A percentile compares a stretch with the other conserved stretches of the same genome.
Evolutionary conservation across 2,113 vertebrate species (phyloP).

Genomic region (Dipodomys spectabilis): DNA sequence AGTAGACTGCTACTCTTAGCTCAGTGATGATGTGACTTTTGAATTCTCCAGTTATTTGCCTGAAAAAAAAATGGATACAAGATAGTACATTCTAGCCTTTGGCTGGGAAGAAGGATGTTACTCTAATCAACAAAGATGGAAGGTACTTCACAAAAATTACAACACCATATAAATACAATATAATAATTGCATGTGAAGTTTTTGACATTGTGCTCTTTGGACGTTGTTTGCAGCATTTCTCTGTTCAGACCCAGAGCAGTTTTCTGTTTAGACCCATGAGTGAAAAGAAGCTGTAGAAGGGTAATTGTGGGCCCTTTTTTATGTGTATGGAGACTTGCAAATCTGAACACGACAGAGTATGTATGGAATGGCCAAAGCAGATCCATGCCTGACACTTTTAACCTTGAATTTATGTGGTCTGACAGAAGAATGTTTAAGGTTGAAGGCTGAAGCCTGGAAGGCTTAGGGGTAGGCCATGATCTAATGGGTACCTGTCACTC

Average conservation of each 20-base stretch:
- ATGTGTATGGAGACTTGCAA: not conserved
- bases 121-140: not conserved
- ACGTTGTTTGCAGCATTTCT: no score
- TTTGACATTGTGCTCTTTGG: no score
- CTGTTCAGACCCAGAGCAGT: no score
- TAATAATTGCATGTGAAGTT: no score
- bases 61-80: not conserved
- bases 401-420: slow-evolving; percentile 16
- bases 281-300: no score
- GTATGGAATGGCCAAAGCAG: not conserved
- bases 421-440: slow-evolving; percentile 5
- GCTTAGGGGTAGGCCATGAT: slow-evolving; percentile 1
- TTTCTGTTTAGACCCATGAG: no score
- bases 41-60: not conserved
- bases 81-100: not conserved
- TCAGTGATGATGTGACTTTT: not conserved
- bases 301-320: no score
- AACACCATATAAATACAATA: no score
- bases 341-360: not conserved
- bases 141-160: not conserved
- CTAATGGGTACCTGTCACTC: not conserved
- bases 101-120: not conserved
- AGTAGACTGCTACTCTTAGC: not conserved
- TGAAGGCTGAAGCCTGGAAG: slow-evolving; percentile 4
- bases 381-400: not conserved